Percentiles rank a stretch among this genome's conserved stretches.
phyloP scores from a whole-genome alignment of 2,113 vertebrate species.

The Mellivora capensis region DNA sequence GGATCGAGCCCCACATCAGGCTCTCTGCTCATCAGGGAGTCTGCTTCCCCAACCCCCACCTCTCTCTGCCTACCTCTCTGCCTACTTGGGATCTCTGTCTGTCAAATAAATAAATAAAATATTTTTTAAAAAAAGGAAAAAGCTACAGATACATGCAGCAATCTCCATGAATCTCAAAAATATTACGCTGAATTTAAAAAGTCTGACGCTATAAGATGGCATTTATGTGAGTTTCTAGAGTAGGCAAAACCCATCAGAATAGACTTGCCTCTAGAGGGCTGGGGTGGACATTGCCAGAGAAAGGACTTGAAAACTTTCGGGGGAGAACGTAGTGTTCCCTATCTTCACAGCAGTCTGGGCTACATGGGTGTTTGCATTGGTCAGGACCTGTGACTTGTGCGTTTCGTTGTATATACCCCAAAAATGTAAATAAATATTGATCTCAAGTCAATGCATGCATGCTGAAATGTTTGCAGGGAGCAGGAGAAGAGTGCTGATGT shows the following conservation, averaged over 20 bases:
- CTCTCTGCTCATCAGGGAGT: no score
- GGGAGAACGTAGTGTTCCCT: not conserved
- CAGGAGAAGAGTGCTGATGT: not conserved
- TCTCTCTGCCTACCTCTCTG: no score
- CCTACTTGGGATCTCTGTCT: no score
- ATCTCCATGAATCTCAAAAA: not conserved
- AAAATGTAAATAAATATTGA: not conserved
- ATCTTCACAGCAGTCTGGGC: not conserved
- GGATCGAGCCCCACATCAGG: no score
- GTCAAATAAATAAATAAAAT: no score
- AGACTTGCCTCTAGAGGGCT: not conserved
- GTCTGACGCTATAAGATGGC: not conserved
- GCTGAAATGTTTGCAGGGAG: not conserved
- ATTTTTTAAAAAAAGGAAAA: not conserved
- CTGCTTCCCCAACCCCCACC: no score
- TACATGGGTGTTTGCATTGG: not conserved
- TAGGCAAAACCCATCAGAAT: not conserved
- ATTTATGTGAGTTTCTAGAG: not conserved
- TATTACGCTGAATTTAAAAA: not conserved
- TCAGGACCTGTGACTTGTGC: not conserved
- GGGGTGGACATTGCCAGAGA: not conserved
- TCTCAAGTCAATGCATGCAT: not conserved
- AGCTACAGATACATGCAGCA: not conserved
- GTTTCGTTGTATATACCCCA: not conserved
- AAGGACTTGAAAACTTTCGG: not conserved